phyloP scores from a whole-genome alignment of 2,797 vertebrate species.

The Acipenser transmontanus region DNA sequence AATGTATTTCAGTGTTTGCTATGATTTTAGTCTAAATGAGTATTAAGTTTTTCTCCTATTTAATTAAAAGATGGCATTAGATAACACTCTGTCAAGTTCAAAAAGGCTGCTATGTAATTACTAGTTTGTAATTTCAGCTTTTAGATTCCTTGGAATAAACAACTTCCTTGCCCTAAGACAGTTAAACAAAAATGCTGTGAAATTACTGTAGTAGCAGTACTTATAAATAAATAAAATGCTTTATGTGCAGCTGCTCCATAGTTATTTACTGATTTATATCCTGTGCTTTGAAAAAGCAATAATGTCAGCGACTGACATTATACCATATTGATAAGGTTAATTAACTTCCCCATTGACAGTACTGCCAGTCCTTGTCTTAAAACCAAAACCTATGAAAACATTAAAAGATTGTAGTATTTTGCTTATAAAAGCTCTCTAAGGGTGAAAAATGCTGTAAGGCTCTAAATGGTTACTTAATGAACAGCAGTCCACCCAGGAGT shows the following conservation, averaged over 20 bases:
- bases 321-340: constrained; percentile 40
- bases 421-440: no score
- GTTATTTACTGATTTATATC: constrained; percentile 24
- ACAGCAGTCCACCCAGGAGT: no score
- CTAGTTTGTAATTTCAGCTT: constrained; percentile 23
- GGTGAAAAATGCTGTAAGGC: no score
- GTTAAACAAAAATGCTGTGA: not conserved
- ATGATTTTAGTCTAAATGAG: no score
- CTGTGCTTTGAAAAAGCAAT: constrained; percentile 32
- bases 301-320: constrained; percentile 29
- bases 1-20: no score
- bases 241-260: constrained; percentile 26
- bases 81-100: constrained; percentile 19
- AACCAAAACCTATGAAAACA: no score
- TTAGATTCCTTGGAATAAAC: constrained; percentile 10
- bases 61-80: no score
- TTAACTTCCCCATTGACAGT: constrained; percentile 23
- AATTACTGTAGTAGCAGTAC: not conserved
- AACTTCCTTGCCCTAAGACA: not conserved
- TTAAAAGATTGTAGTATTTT: no score
- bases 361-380: not conserved
- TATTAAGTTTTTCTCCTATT: no score
- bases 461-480: no score
- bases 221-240: not conserved
- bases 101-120: constrained; percentile 26